Conservation (phyloP, 1,140 invertebrate species). For the Trachymyrmex cornetzi region DNA sequence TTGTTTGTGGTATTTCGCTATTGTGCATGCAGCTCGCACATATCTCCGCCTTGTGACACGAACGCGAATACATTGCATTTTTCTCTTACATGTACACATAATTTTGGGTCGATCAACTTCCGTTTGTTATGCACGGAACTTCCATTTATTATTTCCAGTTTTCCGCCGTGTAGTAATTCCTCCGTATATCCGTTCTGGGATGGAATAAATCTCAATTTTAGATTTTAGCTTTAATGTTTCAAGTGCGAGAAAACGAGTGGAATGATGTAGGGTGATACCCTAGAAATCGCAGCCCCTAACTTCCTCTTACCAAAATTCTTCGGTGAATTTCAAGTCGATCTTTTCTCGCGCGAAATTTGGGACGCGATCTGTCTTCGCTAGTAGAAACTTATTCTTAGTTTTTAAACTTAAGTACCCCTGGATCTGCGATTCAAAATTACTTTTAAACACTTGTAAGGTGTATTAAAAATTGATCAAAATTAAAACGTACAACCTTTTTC, state of each 20-base stretch:
- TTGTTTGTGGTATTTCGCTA: constrained; percentile 29
- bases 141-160: constrained; percentile 34
- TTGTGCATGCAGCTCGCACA: constrained; percentile 24
- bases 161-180: background rate
- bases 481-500: background rate
- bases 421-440: background rate
- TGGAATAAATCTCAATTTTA: constrained; percentile 28
- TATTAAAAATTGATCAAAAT: constrained; percentile 8
- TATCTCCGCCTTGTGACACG: constrained; percentile 25
- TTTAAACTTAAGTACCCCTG: background rate
- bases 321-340: background rate
- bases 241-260: background rate
- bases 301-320: constrained; percentile 4
- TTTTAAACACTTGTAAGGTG: background rate
- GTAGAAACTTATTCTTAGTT: background rate
- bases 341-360: background rate
- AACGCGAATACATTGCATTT: constrained; percentile 14
- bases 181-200: background rate
- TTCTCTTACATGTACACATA: constrained; percentile 9
- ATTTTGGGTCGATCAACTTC: constrained; percentile 42
- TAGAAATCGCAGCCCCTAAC: background rate
- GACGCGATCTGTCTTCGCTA: background rate
- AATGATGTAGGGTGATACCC: background rate
- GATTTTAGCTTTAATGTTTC: background rate
- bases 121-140: background rate